Percentiles rank a stretch among this genome's conserved stretches.
phyloP scores from a whole-genome alignment of 1,140 invertebrate species.

The Meloidogyne hapla region DNA sequence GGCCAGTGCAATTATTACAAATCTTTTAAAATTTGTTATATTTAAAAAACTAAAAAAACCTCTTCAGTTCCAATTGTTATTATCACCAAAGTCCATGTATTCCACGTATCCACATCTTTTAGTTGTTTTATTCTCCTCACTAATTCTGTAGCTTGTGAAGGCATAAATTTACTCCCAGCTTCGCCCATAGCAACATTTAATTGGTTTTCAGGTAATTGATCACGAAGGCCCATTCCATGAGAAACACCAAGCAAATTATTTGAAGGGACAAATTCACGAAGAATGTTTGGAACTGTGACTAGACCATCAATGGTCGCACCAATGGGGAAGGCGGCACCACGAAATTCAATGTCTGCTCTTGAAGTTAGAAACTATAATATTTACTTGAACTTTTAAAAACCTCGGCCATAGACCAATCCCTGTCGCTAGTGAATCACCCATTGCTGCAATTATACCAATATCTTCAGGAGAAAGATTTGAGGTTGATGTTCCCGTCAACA shows the following conservation, averaged over 20 bases:
- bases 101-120: slow-evolving; percentile 51
- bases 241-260: slow-evolving; percentile 50
- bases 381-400: not conserved
- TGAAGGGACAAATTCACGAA: slow-evolving; percentile 54
- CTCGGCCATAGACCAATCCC: slow-evolving; percentile 58
- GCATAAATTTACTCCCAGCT: slow-evolving; percentile 53
- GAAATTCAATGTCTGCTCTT: slow-evolving; percentile 55
- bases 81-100: slow-evolving; percentile 61
- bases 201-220: slow-evolving; percentile 58
- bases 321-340: slow-evolving; percentile 60
- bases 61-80: slow-evolving; percentile 63
- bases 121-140: slow-evolving; percentile 49
- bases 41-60: slow-evolving; percentile 29
- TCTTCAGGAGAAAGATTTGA: slow-evolving; percentile 50
- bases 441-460: slow-evolving; percentile 52
- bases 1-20: slow-evolving; percentile 49
- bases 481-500: slow-evolving; percentile 46
- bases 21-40: slow-evolving; percentile 44
- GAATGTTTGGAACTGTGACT: slow-evolving; percentile 61
- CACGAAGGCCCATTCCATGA: slow-evolving; percentile 57
- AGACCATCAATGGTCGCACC: slow-evolving; percentile 60
- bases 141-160: slow-evolving; percentile 53
- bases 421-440: slow-evolving; percentile 55
- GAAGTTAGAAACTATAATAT: not conserved
- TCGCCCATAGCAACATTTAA: slow-evolving; percentile 58